Conservation (phyloP, 2,113 vertebrate genomes). For the Pelecanus crispus region DNA sequence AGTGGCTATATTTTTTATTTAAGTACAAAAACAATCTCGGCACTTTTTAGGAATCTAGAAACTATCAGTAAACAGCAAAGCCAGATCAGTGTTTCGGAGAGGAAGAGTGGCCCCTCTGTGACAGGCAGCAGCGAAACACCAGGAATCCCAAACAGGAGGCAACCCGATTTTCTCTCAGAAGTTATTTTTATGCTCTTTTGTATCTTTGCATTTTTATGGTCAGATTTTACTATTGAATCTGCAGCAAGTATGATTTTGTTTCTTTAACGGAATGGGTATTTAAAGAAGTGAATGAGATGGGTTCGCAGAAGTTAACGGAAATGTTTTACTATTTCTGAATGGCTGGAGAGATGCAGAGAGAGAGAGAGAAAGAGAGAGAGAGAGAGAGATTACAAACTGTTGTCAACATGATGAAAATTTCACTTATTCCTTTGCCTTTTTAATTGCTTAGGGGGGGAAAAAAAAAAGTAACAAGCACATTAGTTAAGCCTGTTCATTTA, state of each 20-base stretch:
- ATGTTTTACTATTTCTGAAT: background rate
- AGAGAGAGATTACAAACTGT: slow-evolving; percentile 17
- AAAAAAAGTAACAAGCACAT: slow-evolving; percentile 26
- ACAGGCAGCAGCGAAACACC: background rate
- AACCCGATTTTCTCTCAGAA: background rate
- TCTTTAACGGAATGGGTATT: background rate
- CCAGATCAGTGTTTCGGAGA: background rate
- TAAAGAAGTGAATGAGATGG: background rate
- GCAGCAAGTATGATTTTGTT: background rate
- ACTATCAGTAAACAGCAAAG: background rate
- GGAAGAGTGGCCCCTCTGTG: background rate
- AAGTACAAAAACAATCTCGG: background rate
- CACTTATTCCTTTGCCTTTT: slow-evolving; percentile 55
- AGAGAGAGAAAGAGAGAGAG: background rate
- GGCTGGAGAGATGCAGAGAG: slow-evolving; percentile 37
- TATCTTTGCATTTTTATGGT: slow-evolving; percentile 18
- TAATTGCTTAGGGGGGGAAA: slow-evolving; percentile 44
- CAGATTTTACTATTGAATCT: background rate
- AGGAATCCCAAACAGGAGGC: background rate
- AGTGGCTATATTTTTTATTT: background rate
- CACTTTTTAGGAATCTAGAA: background rate
- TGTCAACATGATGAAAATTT: slow-evolving; percentile 38
- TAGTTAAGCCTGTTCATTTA: slow-evolving; percentile 70
- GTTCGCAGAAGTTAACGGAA: background rate
- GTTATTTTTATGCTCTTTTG: slow-evolving; percentile 24